Evolutionary conservation across 2,888 invertebrate species (phyloP).

Genomic region (Melipona bicolor): DNA sequence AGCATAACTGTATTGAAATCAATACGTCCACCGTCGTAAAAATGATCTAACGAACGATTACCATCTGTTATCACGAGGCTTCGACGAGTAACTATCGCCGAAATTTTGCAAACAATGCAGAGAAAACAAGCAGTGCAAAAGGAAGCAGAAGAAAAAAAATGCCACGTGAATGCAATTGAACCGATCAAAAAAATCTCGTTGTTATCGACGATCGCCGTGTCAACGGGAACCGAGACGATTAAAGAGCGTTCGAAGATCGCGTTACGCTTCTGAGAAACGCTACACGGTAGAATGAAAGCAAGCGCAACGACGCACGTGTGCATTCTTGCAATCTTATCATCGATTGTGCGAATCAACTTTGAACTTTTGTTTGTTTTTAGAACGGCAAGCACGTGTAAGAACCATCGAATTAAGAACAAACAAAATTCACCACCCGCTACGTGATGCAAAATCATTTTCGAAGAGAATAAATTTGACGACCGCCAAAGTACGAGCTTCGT

Average conservation of each 20-base stretch:
- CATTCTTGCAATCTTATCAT: constrained; percentile 63
- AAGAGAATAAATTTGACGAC: no score
- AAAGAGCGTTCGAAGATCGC: constrained; percentile 42
- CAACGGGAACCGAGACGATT: constrained; percentile 1
- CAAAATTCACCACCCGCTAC: neutral
- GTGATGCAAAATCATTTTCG: no score
- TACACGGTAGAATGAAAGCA: constrained; percentile 35
- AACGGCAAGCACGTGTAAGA: constrained; percentile 27
- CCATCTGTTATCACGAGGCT: constrained; percentile 19
- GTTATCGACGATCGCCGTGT: no score
- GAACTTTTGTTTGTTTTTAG: constrained; percentile 56
- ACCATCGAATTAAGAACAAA: constrained; percentile 25
- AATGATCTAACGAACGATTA: constrained; percentile 38
- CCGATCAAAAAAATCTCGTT: no score
- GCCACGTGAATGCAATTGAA: no score
- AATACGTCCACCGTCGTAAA: constrained; percentile 20
- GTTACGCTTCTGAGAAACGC: constrained; percentile 22
- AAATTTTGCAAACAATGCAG: constrained; percentile 18
- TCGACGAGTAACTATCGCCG: constrained; percentile 29
- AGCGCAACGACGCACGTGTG: constrained; percentile 45
- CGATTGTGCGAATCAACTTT: constrained; percentile 67
- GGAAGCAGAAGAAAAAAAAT: neutral
- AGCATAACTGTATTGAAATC: constrained; percentile 10
- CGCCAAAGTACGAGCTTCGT: no score
- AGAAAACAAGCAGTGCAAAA: neutral